phyloP scores from a whole-genome alignment of 2,113 vertebrate species.

The Eurystomus gularis region DNA sequence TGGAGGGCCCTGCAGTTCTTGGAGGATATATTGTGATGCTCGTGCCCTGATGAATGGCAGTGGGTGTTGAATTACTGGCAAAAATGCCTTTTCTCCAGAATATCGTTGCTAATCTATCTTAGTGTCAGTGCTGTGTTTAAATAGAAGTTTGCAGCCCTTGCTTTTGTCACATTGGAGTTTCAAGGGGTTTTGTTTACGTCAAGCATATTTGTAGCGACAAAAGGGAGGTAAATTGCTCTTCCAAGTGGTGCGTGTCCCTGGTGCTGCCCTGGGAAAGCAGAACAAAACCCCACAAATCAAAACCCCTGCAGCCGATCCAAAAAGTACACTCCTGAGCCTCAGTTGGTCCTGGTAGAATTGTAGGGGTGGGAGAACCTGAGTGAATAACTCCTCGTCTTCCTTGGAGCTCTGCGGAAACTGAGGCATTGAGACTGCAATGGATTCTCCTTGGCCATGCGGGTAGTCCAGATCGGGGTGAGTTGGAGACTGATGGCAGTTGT shows the following conservation, averaged over 20 bases:
- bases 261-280: background rate
- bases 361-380: background rate
- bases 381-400: background rate
- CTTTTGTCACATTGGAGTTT: background rate
- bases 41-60: background rate
- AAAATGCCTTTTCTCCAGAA: constrained; percentile 7
- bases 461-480: background rate
- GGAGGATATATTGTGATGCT: background rate
- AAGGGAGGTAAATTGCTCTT: background rate
- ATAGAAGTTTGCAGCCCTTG: background rate
- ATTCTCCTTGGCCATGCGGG: background rate
- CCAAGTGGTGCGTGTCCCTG: background rate
- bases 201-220: background rate
- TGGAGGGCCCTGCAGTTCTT: background rate
- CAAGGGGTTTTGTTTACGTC: background rate
- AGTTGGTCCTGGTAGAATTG: background rate
- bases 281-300: background rate
- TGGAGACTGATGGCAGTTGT: background rate
- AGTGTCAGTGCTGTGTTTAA: background rate
- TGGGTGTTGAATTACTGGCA: background rate
- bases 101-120: background rate
- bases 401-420: background rate
- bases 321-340: background rate
- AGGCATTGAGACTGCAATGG: background rate
- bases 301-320: background rate